Base-by-base conservation (phyloP, 2,797 vertebrate species). In the Heterohyrax brucei region DNA sequence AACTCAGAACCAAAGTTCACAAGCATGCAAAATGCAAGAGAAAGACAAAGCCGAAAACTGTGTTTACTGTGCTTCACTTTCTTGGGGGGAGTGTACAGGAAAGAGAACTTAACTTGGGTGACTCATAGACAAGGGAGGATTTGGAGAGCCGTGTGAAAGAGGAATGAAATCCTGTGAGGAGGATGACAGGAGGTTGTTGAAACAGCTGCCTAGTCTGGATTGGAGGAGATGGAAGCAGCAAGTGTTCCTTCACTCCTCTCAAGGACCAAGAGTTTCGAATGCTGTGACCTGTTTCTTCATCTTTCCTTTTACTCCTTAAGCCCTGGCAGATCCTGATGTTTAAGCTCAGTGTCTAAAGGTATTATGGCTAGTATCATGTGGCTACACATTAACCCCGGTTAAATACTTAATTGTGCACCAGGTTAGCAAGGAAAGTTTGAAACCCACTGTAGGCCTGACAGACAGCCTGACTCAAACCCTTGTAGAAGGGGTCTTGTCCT, bases 161-260 rank as follows among this genome's bases (percentile, higher is more conserved):
- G 14, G 30, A 81, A 9, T 10, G 5, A 44, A 28, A 76, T 39
- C 39, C 44, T 3, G 50, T 77, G 61, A 28, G 77, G 8, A 18
- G 19, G 50, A 30, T 19, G 39, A 1, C 19, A 7, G 5, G 21
- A n/a, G 7, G 39, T 2, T 24, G 30, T 28, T 53, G 83, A 33
- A 62, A 61, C 5, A 18, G 12, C 13, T 14, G 0, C 13, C 0
- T 0, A 30, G 26, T 19, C 26, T 7, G 21, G 50, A 79, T 28
- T 0, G 12, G 28, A 6, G 4, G 24, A 6, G 16, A n/a, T 4
- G 22, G 18, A 26, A 50, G 24, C 5, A 8, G 5, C 5, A n/a
- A 24, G 8, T 10, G 0, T 1, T 59, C 26, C 56, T 48, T 46
- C 18, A 1, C 0, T 13, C 19, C 3, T 76, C 39, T 21, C 24